A percentile compares a stretch with the other conserved stretches of the same genome.
Evolutionary conservation across 2,113 vertebrate species (phyloP).

Genomic region (Rhabdomys dilectus): DNA sequence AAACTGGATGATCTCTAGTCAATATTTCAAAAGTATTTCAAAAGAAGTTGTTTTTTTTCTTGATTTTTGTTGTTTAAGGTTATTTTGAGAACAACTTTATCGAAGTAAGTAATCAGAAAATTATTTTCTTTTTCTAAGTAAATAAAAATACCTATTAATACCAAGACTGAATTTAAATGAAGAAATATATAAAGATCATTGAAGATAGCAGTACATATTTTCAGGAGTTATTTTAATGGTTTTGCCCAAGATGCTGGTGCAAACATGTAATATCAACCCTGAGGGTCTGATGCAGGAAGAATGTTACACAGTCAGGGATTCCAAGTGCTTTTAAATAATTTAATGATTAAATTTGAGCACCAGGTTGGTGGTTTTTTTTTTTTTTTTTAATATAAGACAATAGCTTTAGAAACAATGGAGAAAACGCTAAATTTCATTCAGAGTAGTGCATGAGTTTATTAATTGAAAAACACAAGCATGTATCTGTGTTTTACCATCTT

Average conservation of each 20-base stretch:
- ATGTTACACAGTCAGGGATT: no score
- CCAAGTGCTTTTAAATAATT: background rate
- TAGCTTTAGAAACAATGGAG: background rate
- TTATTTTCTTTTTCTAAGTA: background rate
- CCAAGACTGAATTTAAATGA: slow-evolving; percentile 38
- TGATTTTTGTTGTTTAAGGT: background rate
- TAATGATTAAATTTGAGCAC: background rate
- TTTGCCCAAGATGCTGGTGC: background rate
- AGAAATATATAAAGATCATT: background rate
- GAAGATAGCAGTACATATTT: slow-evolving; percentile 18
- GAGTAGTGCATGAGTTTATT: background rate
- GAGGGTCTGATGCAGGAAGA: background rate
- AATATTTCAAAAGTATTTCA: slow-evolving; percentile 35
- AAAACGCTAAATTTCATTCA: background rate
- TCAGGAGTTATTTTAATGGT: background rate
- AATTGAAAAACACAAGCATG: background rate
- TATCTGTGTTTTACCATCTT: background rate
- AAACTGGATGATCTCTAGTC: background rate
- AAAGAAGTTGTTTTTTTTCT: background rate
- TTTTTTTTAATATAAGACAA: background rate
- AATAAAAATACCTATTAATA: slow-evolving; percentile 30
- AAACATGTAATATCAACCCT: background rate
- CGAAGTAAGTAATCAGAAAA: slow-evolving; percentile 29
- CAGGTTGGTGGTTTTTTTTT: background rate
- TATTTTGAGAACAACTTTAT: slow-evolving; percentile 30